These are phyloP conservation scores for Rousettus leschenaultii DNA, from an alignment of 2,113 vertebrate species.

Conservation along the genomic window DNA sequence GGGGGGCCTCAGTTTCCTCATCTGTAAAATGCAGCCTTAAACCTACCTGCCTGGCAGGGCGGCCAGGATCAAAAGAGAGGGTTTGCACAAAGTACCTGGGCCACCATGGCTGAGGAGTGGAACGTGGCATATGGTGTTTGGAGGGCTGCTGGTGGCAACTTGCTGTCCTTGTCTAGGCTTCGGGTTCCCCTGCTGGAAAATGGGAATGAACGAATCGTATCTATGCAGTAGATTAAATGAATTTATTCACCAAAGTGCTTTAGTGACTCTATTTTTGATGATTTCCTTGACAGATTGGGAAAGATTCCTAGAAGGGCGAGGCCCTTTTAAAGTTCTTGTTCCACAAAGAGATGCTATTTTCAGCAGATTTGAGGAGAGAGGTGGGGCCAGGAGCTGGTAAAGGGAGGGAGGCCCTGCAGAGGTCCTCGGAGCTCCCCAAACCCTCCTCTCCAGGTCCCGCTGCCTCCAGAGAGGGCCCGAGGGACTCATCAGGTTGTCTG, in stretches of 20 bases:
- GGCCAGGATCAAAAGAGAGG: neutral
- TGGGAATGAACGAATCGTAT: fast-evolving
- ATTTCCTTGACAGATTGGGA: neutral
- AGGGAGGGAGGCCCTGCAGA: neutral
- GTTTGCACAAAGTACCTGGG: fast-evolving
- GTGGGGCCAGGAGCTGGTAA: neutral
- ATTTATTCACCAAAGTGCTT: neutral
- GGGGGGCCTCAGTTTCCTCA: neutral
- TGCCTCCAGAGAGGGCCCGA: neutral
- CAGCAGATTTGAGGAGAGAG: neutral
- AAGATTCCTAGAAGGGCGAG: neutral
- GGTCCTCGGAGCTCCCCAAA: fast-evolving
- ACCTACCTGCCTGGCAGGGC: neutral
- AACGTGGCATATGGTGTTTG: fast-evolving
- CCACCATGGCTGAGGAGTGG: fast-evolving
- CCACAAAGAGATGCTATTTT: neutral
- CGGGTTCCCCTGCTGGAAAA: neutral
- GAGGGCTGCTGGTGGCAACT: neutral
- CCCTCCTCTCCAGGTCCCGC: neutral
- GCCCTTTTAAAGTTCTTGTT: neutral
- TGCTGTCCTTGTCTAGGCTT: fast-evolving
- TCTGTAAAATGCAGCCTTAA: neutral
- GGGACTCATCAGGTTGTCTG: neutral
- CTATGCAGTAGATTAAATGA: fast-evolving
- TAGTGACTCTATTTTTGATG: neutral